These are phyloP conservation scores for Dromiciops gliroides DNA, from an alignment of 2,113 vertebrate genomes.

Conservation along the genomic window DNA sequence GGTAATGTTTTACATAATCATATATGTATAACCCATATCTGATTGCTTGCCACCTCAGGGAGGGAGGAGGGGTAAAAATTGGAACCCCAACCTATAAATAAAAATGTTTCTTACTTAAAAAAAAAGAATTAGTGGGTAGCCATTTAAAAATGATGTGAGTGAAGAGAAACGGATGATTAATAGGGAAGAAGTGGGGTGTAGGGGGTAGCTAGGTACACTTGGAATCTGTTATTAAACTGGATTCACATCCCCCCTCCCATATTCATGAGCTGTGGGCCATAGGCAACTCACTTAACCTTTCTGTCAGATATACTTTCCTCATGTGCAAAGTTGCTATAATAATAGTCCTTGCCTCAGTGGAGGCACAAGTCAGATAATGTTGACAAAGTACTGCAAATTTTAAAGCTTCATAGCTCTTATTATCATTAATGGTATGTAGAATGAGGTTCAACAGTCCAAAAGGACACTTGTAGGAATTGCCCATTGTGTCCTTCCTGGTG, in stretches of 20 bases:
- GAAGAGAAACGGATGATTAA: background rate
- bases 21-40: too few relatives aligned
- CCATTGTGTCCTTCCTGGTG: background rate
- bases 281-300: background rate
- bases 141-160: background rate
- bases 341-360: background rate
- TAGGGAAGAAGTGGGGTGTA: background rate
- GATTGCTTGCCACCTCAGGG: too few relatives aligned
- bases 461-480: background rate
- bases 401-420: background rate
- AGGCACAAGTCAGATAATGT: background rate
- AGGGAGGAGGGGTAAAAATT: too few relatives aligned
- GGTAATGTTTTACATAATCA: too few relatives aligned
- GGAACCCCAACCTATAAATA: too few relatives aligned
- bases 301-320: background rate
- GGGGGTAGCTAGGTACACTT: background rate
- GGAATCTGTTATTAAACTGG: background rate
- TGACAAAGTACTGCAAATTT: background rate
- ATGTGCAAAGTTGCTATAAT: background rate
- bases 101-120: too few relatives aligned
- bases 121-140: background rate
- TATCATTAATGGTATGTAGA: too few relatives aligned
- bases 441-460: too few relatives aligned
- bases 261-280: background rate
- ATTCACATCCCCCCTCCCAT: background rate